Conservation (phyloP, 92 coral and sea anemone species). For the Porites divaricata region DNA sequence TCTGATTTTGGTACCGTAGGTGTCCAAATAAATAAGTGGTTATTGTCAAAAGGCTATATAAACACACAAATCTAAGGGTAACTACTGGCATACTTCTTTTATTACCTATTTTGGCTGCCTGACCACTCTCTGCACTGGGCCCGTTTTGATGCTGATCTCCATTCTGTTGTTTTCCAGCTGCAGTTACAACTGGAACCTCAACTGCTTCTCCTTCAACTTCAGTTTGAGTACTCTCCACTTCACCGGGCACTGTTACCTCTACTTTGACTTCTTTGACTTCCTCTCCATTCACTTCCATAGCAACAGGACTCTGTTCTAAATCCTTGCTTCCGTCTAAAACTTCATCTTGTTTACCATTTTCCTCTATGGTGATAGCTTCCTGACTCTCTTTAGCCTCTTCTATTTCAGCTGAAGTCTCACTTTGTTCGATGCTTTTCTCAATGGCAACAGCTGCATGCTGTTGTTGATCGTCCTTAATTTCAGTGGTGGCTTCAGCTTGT, state of each 20-base stretch:
- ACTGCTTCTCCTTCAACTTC: background rate
- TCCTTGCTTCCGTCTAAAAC: too few species aligned
- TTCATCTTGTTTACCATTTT: too few species aligned
- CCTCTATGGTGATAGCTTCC: too few species aligned
- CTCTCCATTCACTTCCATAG: background rate
- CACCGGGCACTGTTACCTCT: background rate
- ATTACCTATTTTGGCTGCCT: constrained; percentile 27
- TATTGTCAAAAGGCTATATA: too few species aligned
- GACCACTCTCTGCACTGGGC: background rate
- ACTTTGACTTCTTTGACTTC: background rate
- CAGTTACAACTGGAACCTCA: background rate
- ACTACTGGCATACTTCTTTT: too few species aligned
- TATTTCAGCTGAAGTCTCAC: too few species aligned
- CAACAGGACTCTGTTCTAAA: background rate
- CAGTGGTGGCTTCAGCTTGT: background rate
- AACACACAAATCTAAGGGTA: too few species aligned
- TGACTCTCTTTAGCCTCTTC: too few species aligned
- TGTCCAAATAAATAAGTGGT: too few species aligned
- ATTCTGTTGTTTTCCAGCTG: background rate
- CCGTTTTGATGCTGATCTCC: background rate
- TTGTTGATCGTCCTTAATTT: background rate
- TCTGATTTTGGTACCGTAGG: too few species aligned
- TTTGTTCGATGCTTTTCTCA: background rate
- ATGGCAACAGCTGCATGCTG: background rate
- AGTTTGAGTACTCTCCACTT: background rate